Percentiles rank a stretch among this genome's conserved stretches.
Evolutionary conservation across 2,797 vertebrate species (phyloP).

Genomic region (Enteromius thamalakanensis): DNA sequence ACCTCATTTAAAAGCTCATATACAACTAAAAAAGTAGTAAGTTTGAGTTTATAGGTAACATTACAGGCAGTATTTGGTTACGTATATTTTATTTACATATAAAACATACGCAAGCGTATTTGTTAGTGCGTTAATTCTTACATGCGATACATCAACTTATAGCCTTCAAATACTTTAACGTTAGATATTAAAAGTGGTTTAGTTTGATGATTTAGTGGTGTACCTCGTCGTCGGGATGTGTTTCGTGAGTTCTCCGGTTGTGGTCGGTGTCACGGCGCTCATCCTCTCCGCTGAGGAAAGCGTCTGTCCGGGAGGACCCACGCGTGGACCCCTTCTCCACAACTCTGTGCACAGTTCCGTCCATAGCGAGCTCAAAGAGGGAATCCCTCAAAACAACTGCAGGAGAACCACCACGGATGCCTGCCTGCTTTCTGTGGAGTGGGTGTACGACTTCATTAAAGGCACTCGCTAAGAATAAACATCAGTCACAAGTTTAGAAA

Average conservation of each 20-base stretch:
- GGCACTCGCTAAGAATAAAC: neutral
- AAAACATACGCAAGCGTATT: neutral
- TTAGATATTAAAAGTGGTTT: neutral
- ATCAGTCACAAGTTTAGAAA: neutral
- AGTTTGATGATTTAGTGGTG: neutral
- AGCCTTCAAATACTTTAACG: neutral
- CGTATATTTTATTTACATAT: neutral
- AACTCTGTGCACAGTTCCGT: conserved; percentile 19
- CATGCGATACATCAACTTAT: neutral
- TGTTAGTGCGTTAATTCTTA: neutral
- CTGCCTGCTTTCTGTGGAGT: neutral
- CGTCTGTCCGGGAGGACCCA: neutral
- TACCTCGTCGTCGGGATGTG: conserved; percentile 64
- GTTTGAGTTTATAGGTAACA: neutral
- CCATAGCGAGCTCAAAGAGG: neutral
- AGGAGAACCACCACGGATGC: neutral
- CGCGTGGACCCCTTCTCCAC: conserved; percentile 14
- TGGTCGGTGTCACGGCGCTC: neutral
- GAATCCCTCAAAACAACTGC: neutral
- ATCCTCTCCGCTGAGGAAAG: neutral
- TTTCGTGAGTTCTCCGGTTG: neutral
- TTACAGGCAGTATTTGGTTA: neutral
- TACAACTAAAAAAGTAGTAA: neutral
- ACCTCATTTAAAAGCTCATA: neutral
- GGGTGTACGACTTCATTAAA: neutral